Percentiles rank a stretch among this genome's conserved stretches.
phyloP scores from a whole-genome alignment of 2,888 invertebrate genomes.

The Pomacea canaliculata region DNA sequence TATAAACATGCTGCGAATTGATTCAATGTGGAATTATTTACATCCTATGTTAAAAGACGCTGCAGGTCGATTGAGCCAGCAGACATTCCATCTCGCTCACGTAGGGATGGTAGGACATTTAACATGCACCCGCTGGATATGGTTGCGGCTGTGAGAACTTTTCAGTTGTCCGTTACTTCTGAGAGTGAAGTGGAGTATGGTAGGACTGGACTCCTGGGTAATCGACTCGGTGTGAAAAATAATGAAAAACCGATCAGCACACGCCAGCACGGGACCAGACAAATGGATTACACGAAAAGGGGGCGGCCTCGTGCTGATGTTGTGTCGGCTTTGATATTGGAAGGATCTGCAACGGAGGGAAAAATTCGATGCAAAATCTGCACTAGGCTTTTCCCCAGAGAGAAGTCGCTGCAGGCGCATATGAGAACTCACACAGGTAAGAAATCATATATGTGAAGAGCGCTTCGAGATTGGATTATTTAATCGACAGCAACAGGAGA shows the following conservation, averaged over 20 bases:
- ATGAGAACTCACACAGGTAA: constrained; percentile 72
- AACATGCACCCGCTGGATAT: constrained; percentile 30
- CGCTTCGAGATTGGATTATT: not conserved
- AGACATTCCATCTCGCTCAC: constrained; percentile 2
- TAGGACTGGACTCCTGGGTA: not conserved
- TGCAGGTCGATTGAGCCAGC: not conserved
- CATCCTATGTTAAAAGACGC: constrained; percentile 52
- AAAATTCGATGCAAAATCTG: constrained; percentile 81
- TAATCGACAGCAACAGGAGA: too few relatives aligned
- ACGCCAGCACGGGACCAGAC: not conserved
- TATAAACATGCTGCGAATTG: constrained; percentile 28
- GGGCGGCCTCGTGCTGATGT: constrained; percentile 81
- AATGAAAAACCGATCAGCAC: not conserved
- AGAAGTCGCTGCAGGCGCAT: constrained; percentile 81
- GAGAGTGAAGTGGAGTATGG: not conserved
- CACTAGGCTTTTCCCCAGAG: constrained; percentile 81
- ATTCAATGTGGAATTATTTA: constrained; percentile 28
- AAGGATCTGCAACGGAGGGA: constrained; percentile 79
- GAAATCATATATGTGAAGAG: not conserved
- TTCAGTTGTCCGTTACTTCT: not conserved
- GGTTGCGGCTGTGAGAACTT: constrained; percentile 9
- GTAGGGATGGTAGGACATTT: constrained; percentile 7
- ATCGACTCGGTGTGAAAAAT: not conserved
- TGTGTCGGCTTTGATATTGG: constrained; percentile 78
- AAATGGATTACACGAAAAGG: constrained; percentile 70